Base-by-base conservation (phyloP, 2,888 invertebrate genomes). In the Hemithea aestivaria region DNA sequence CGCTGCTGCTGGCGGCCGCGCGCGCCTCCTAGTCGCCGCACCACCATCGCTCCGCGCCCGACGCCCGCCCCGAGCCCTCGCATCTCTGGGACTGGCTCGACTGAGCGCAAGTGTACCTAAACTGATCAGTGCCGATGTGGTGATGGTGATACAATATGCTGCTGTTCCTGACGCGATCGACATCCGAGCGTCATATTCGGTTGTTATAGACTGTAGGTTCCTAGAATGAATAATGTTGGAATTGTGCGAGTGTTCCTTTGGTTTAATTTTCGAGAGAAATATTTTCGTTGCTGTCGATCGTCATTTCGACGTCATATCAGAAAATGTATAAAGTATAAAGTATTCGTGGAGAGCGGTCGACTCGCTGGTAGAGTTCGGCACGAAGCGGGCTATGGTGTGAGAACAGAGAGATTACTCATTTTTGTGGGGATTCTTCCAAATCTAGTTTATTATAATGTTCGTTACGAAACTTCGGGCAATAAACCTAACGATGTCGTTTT, bases 81-180 rank as follows among this genome's bases (percentile, higher is more conserved):
- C 81, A 81, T 62, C 69, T 83, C 48, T 84, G 84, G 84, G 84
- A 85, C 58, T 84, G 83, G 82, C 80, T 84, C 70, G 84, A 84
- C 59, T 85, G 69, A 78, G 40, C 47, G 41, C 20, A 8, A 47
- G 49, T 54, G 57, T 54, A 49, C 49, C 44, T 45, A 53, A 36
- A 48, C 45, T 40, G 24, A 29, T 33, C 30, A 36, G 45, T 45
- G 40, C 33, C 35, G 31, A 35, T 40, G 38, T 40, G 11, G n/a
- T n/a, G n/a, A n/a, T n/a, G n/a, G n/a, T n/a, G n/a, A n/a, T n/a
- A 30, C 42, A 37, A 43, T 42, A 34, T 31, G 20, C n/a, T n/a
- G n/a, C n/a, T n/a, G n/a, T n/a, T n/a, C n/a, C n/a, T n/a, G n/a
- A n/a, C n/a, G n/a, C n/a, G n/a, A n/a, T n/a, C n/a, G n/a, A n/a